A percentile compares a stretch with the other conserved stretches of the same genome.
Conservation (phyloP, 2,797 vertebrate species). For the Xenops minutus region DNA sequence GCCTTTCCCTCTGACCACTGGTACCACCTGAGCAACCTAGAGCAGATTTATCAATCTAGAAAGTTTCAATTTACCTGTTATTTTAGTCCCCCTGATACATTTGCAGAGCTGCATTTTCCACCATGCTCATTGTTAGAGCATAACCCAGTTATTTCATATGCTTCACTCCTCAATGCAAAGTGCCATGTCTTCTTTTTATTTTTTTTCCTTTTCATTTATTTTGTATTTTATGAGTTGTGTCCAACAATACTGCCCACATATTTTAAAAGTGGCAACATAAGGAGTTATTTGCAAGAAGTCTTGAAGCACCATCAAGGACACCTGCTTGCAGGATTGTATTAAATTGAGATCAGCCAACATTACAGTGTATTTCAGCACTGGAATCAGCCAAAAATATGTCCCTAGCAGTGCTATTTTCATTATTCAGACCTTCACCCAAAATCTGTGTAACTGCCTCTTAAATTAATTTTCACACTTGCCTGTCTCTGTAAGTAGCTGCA, state of each 20-base stretch:
- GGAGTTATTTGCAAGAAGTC: constrained; percentile 67
- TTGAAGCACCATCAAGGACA: constrained; percentile 59
- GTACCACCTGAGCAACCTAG: not conserved
- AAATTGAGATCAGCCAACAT: constrained; percentile 46
- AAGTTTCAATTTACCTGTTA: not conserved
- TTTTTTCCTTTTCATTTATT: not conserved
- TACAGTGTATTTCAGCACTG: constrained; percentile 11
- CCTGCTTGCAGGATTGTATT: constrained; percentile 59
- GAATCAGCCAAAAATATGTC: constrained; percentile 55
- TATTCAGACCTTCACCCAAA: constrained; percentile 67
- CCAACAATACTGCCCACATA: constrained; percentile 63
- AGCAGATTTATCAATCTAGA: not conserved
- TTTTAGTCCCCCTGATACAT: not conserved
- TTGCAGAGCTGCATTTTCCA: not conserved
- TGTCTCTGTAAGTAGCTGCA: constrained; percentile 45
- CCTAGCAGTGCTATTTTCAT: constrained; percentile 64
- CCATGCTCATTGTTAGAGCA: not conserved
- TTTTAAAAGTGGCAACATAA: constrained; percentile 58
- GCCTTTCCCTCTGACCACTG: not conserved
- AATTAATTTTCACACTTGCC: constrained; percentile 65
- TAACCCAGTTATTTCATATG: not conserved
- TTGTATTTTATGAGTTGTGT: constrained; percentile 15
- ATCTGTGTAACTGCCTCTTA: constrained; percentile 59
- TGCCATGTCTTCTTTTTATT: not conserved
- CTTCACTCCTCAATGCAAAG: not conserved